These are phyloP conservation scores for Peromyscus nudipes DNA, from an alignment of 2,797 vertebrate genomes.

Conservation along the genomic window DNA sequence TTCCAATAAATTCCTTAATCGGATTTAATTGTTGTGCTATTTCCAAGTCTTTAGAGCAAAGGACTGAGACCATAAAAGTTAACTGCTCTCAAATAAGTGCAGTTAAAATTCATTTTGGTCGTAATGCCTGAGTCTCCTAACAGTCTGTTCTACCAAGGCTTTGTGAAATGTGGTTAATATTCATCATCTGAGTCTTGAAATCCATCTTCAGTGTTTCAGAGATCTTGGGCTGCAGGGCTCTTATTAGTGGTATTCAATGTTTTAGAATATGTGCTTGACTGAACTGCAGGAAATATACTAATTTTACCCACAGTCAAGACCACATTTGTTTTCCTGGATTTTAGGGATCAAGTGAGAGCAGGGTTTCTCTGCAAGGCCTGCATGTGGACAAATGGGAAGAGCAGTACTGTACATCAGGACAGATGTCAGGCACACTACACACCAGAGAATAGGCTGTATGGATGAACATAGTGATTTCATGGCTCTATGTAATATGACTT, in stretches of 20 bases:
- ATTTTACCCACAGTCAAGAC: not conserved
- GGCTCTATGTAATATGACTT: slow-evolving; percentile 16
- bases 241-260: not conserved
- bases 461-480: not conserved
- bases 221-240: not conserved
- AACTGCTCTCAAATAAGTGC: slow-evolving; percentile 23
- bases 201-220: not conserved
- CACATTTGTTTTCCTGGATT: not conserved
- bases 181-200: not conserved
- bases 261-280: not conserved
- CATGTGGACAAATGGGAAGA: not conserved
- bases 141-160: not conserved
- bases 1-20: slow-evolving; percentile 42
- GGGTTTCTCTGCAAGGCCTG: not conserved
- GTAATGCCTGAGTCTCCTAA: not conserved
- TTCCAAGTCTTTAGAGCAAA: slow-evolving; percentile 22
- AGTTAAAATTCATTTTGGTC: not conserved
- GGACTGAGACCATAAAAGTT: slow-evolving; percentile 58
- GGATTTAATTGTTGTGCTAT: slow-evolving; percentile 42
- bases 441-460: not conserved
- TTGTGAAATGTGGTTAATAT: not conserved
- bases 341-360: not conserved
- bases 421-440: not conserved
- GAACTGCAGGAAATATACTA: not conserved
- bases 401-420: not conserved